A percentile compares a stretch with the other conserved stretches of the same genome.
Conservation (phyloP, 1,140 invertebrate species). For the Diorhabda elongata region DNA sequence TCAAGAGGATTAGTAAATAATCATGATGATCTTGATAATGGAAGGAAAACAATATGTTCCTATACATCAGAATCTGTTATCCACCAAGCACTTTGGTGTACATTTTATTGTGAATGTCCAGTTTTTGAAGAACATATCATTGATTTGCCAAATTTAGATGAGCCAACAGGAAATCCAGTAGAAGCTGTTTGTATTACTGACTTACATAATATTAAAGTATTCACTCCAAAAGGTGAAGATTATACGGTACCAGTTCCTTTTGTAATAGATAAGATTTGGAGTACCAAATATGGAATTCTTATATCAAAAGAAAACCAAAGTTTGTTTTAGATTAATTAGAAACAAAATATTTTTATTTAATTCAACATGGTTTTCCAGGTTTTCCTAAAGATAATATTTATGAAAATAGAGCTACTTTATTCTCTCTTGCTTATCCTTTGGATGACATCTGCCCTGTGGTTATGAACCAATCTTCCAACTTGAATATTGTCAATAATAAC, state of each 20-base stretch:
- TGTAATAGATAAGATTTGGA: conserved; percentile 73
- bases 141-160: conserved; percentile 28
- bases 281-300: conserved; percentile 71
- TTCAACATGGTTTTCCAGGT: conserved; percentile 24
- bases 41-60: conserved; percentile 58
- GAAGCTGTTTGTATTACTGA: conserved; percentile 71
- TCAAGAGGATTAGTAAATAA: conserved; percentile 57
- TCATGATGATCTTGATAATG: conserved; percentile 47
- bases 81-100: conserved; percentile 77
- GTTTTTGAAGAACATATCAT: conserved; percentile 43
- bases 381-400: conserved; percentile 35
- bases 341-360: neutral
- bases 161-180: conserved; percentile 36
- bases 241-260: conserved; percentile 80
- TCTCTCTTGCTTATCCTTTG: conserved; percentile 81
- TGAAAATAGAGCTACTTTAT: conserved; percentile 61
- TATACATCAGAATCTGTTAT: conserved; percentile 79
- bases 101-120: conserved; percentile 60
- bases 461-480: conserved; percentile 58
- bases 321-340: conserved; percentile 20
- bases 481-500: conserved; percentile 52
- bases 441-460: conserved; percentile 85
- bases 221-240: conserved; percentile 75
- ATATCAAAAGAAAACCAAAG: conserved; percentile 60
- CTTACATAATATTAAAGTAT: conserved; percentile 72